A percentile compares a stretch with the other conserved stretches of the same genome.
phyloP scores from a whole-genome alignment of 92 coral and sea anemone genomes.

The Palythoa grandis region DNA sequence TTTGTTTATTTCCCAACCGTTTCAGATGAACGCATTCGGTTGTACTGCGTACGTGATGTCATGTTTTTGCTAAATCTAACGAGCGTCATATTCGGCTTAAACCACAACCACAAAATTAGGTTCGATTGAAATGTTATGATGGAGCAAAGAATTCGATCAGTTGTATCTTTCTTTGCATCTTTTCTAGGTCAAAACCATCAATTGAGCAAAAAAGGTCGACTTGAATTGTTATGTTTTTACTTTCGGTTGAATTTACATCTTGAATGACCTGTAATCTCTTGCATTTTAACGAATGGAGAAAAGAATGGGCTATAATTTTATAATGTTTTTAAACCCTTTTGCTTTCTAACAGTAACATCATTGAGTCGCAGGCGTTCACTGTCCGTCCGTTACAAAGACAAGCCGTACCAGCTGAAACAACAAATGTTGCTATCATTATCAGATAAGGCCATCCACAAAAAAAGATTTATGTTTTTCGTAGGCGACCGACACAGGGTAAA shows the following conservation, averaged over 20 bases:
- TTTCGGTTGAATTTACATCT: not conserved
- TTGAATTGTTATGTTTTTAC: not conserved
- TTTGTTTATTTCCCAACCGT: not conserved
- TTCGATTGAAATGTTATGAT: not conserved
- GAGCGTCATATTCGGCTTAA: not conserved
- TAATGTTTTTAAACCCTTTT: too few relatives aligned
- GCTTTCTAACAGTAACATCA: too few relatives aligned
- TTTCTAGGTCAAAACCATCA: not conserved
- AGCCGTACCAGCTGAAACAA: not conserved
- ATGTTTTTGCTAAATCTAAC: not conserved
- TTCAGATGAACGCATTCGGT: constrained; percentile 17
- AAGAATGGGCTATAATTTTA: too few relatives aligned
- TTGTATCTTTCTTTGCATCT: not conserved
- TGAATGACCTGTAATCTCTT: not conserved
- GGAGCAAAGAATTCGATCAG: not conserved
- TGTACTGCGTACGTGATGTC: constrained; percentile 27
- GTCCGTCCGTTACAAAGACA: not conserved
- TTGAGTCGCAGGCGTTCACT: not conserved
- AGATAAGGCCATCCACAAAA: too few relatives aligned
- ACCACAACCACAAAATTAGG: constrained; percentile 9
- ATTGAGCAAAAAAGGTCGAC: not conserved
- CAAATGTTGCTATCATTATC: not conserved
- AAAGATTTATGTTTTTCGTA: too few relatives aligned
- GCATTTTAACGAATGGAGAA: not conserved
- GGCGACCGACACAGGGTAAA: too few relatives aligned